Conservation (phyloP, 2,113 vertebrate genomes). For the Chaetodon trifascialis region DNA sequence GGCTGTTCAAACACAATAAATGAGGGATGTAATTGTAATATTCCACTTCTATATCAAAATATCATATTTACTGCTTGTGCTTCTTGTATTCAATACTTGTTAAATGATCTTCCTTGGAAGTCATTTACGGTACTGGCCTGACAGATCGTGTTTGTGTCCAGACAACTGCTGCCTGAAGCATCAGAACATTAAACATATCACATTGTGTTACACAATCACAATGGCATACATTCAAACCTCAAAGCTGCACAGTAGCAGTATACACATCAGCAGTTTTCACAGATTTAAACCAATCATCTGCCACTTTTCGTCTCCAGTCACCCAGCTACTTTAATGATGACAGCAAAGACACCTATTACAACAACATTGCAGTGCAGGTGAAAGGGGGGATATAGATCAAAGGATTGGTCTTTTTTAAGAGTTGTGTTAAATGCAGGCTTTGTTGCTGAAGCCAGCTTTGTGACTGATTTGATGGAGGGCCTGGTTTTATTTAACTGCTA, state of each 20-base stretch:
- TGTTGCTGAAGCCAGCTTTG: conserved; percentile 4
- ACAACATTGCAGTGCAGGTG: neutral
- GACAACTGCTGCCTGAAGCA: neutral
- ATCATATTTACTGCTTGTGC: neutral
- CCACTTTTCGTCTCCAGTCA: neutral
- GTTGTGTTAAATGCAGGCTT: neutral
- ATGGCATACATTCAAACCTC: neutral
- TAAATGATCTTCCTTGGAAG: neutral
- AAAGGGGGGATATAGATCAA: neutral
- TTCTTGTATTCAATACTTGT: neutral
- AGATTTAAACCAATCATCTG: neutral
- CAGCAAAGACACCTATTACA: neutral
- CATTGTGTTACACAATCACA: neutral
- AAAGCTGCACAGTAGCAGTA: neutral
- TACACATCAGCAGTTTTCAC: neutral
- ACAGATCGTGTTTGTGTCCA: neutral
- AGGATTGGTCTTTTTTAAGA: neutral
- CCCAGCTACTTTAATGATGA: neutral
- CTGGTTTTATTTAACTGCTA: conserved; percentile 49
- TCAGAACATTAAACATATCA: neutral
- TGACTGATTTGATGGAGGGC: conserved; percentile 23
- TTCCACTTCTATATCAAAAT: neutral
- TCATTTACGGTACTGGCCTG: neutral
- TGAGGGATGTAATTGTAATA: neutral
- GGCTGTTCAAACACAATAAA: neutral